phyloP scores from a whole-genome alignment of 2,113 vertebrate genomes.

The Siniperca knerii region DNA sequence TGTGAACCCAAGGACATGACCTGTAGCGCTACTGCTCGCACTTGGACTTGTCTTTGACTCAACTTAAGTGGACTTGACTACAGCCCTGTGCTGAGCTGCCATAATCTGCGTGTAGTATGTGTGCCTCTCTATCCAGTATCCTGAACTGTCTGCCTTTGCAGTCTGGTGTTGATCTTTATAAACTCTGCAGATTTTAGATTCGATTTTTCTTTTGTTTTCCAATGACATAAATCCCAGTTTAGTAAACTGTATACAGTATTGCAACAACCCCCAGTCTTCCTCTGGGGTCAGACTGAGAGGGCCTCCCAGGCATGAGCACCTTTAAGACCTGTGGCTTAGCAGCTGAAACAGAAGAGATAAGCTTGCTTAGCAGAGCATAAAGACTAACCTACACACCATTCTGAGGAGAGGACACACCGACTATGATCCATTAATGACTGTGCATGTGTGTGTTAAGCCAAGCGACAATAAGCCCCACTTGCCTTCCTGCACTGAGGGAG shows the following conservation, averaged over 20 bases:
- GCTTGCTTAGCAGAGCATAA: constrained; percentile 53
- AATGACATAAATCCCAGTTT: background rate
- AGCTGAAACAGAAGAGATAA: constrained; percentile 53
- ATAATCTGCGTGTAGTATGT: background rate
- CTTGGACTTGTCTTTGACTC: background rate
- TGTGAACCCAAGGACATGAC: background rate
- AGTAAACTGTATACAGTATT: background rate
- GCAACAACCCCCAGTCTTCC: background rate
- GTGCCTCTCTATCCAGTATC: background rate
- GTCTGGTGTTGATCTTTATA: background rate
- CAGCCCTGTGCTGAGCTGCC: background rate
- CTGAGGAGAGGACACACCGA: constrained; percentile 30
- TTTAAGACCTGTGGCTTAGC: constrained; percentile 64
- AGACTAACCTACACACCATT: constrained; percentile 44
- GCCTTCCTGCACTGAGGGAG: background rate
- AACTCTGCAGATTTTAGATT: background rate
- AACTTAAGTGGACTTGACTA: background rate
- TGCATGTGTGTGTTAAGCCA: constrained; percentile 19
- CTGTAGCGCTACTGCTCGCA: background rate
- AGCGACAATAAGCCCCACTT: background rate
- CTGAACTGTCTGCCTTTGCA: background rate
- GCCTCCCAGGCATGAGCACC: constrained; percentile 32
- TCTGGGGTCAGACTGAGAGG: constrained; percentile 15
- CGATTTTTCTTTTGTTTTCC: background rate
- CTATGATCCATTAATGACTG: constrained; percentile 37